These are phyloP conservation scores for Ophion obscuratus DNA, from an alignment of 2,888 invertebrate species.

Conservation along the genomic window DNA sequence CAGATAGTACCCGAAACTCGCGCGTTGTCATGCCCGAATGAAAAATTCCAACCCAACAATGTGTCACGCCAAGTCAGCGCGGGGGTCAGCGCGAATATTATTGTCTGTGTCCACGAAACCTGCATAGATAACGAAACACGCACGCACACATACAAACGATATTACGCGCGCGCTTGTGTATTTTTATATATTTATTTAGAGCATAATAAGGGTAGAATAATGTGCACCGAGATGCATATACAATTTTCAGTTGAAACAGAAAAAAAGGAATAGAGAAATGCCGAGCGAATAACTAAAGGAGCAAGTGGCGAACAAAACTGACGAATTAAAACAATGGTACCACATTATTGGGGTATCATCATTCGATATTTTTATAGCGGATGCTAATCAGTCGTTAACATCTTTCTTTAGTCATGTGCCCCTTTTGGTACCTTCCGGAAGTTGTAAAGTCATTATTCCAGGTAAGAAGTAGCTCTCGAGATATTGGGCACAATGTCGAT, in stretches of 20 bases:
- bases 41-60: slow-evolving; percentile 63
- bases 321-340: not conserved
- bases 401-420: not conserved
- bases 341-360: not conserved
- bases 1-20: slow-evolving; percentile 49
- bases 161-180: not conserved
- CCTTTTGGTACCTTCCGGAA: not conserved
- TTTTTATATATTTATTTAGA: not conserved
- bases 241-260: slow-evolving; percentile 26
- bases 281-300: not conserved
- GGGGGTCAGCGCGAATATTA: slow-evolving; percentile 33
- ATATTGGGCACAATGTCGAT: not conserved
- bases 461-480: not conserved
- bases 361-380: not conserved
- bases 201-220: slow-evolving; percentile 10
- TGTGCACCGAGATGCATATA: slow-evolving; percentile 24
- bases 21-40: slow-evolving; percentile 60
- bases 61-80: slow-evolving; percentile 36
- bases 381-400: not conserved
- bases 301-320: not conserved
- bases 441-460: not conserved
- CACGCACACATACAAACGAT: not conserved
- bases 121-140: not conserved
- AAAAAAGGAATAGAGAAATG: not conserved
- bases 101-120: slow-evolving; percentile 57